These are phyloP conservation scores for Pampus argenteus DNA, from an alignment of 2,797 vertebrate genomes.

Conservation along the genomic window DNA sequence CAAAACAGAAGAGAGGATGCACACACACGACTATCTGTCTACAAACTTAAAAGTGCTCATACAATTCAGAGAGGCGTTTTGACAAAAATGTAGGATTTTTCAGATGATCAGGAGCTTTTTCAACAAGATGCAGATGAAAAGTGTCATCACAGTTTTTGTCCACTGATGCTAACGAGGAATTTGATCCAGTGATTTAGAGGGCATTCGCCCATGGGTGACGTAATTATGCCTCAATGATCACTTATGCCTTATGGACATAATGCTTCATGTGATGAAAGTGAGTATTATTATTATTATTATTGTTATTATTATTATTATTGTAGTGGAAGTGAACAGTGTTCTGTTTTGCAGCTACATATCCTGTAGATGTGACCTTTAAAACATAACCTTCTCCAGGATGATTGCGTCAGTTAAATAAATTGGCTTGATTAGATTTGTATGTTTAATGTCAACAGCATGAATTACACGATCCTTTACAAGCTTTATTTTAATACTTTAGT, in stretches of 20 bases:
- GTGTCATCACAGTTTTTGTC: neutral
- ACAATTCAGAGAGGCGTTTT: conserved; percentile 6
- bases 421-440: neutral
- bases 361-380: conserved; percentile 23
- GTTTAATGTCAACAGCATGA: neutral
- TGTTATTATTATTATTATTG: too few species aligned
- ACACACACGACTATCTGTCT: neutral
- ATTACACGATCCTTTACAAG: neutral
- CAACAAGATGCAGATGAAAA: neutral
- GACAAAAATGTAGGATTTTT: conserved; percentile 18
- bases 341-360: neutral
- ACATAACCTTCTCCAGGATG: neutral
- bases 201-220: conserved; percentile 29
- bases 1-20: neutral
- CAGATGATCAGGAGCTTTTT: conserved; percentile 20
- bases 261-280: conserved; percentile 25
- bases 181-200: conserved; percentile 29
- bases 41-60: conserved; percentile 21
- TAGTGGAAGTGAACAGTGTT: conserved; percentile 7
- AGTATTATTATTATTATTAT: too few species aligned
- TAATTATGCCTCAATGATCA: conserved; percentile 32
- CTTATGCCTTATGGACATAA: conserved; percentile 45
- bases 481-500: conserved; percentile 17
- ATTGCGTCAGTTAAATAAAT: neutral
- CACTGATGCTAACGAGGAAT: conserved; percentile 8